Evolutionary conservation across 2,113 vertebrate species (phyloP).

Genomic region (Eptesicus fuscus): DNA sequence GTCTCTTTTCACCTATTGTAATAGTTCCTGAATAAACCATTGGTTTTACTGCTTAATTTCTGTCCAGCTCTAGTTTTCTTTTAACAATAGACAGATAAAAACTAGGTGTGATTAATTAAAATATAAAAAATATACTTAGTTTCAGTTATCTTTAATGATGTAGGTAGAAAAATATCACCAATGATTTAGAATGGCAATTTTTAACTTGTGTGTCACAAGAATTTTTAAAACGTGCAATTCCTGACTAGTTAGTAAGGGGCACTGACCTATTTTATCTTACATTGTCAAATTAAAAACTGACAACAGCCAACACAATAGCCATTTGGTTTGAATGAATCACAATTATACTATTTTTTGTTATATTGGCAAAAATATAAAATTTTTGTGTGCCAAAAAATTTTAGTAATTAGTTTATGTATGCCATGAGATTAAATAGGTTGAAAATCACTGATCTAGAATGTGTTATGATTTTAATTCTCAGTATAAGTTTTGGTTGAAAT

Average conservation of each 20-base stretch:
- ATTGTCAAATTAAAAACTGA: background rate
- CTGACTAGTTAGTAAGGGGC: background rate
- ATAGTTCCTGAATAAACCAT: background rate
- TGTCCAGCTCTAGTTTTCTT: background rate
- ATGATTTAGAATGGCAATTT: background rate
- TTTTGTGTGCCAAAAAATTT: background rate
- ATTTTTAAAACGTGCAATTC: background rate
- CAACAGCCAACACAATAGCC: background rate
- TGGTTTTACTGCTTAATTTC: background rate
- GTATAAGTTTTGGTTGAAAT: background rate
- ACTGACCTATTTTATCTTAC: background rate
- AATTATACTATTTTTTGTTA: background rate
- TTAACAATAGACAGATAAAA: background rate
- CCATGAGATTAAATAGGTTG: background rate
- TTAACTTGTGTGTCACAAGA: background rate
- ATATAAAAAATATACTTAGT: background rate
- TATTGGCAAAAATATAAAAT: background rate
- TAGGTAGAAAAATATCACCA: background rate
- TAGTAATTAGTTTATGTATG: background rate
- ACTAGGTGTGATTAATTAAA: background rate
- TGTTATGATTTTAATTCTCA: background rate
- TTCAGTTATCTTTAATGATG: background rate
- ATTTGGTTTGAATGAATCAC: background rate
- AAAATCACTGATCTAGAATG: background rate
- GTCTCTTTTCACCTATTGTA: background rate